Conservation (phyloP, 2,113 vertebrate species). For the Ceyx cyanopectus region DNA sequence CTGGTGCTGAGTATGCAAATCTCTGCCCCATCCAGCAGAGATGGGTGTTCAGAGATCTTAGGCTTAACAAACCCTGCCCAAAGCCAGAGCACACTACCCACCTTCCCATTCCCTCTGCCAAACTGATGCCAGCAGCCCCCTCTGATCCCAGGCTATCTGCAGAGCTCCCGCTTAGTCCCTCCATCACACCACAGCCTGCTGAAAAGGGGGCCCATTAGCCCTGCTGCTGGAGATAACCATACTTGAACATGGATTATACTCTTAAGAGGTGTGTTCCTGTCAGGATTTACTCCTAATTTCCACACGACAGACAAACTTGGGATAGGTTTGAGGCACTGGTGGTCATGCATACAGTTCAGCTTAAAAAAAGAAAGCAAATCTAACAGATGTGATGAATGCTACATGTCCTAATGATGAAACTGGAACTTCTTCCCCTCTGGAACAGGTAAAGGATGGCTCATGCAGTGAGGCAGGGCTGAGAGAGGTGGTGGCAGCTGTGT, state of each 20-base stretch:
- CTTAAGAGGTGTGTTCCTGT: background rate
- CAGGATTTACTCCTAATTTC: conserved; percentile 20
- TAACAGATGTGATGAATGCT: rapidly evolving
- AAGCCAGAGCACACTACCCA: rapidly evolving
- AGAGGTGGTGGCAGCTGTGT: background rate
- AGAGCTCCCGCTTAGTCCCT: rapidly evolving
- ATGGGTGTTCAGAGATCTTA: rapidly evolving
- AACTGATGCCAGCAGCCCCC: background rate
- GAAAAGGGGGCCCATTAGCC: background rate
- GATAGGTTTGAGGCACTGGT: background rate
- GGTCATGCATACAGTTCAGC: background rate
- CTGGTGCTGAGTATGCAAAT: background rate
- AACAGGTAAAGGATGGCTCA: background rate
- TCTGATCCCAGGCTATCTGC: background rate
- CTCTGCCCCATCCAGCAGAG: rapidly evolving
- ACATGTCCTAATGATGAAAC: rapidly evolving
- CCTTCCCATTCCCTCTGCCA: background rate
- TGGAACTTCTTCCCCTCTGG: background rate
- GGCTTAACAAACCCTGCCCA: background rate
- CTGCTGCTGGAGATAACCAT: background rate
- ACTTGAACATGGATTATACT: background rate
- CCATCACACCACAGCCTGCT: background rate
- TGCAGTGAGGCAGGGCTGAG: background rate
- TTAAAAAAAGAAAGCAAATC: background rate
- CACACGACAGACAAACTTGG: rapidly evolving